Evolutionary conservation across 2,888 invertebrate genomes (phyloP).

Genomic region (Laspeyria flexula): DNA sequence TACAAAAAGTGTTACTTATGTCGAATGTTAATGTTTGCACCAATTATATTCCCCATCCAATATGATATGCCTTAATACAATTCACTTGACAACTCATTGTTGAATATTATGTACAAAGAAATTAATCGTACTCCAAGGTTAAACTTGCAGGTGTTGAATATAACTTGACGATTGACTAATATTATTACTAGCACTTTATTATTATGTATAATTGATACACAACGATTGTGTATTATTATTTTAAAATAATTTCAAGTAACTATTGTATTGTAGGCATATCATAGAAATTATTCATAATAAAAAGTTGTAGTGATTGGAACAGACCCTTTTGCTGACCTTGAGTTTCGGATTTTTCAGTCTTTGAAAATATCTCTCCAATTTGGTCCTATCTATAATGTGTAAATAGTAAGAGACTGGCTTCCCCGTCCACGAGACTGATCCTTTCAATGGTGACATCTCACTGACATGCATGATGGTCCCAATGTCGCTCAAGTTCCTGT

Average conservation of each 20-base stretch:
- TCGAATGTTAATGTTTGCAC: background rate
- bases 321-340: slow-evolving; percentile 88
- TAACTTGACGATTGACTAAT: too few relatives aligned
- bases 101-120: too few relatives aligned
- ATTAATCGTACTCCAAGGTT: background rate
- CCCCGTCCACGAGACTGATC: slow-evolving; percentile 99
- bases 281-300: slow-evolving; percentile 17
- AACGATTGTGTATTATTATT: too few relatives aligned
- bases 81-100: background rate
- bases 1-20: background rate
- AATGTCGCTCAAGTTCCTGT: slow-evolving; percentile 98
- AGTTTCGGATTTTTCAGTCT: slow-evolving; percentile 96
- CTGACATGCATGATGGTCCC: slow-evolving; percentile 99
- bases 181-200: background rate
- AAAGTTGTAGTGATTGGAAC: slow-evolving; percentile 66
- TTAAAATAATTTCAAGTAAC: slow-evolving; percentile 15
- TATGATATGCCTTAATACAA: background rate
- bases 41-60: background rate
- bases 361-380: slow-evolving; percentile 98
- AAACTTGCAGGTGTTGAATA: background rate
- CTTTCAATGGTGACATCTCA: slow-evolving; percentile 97
- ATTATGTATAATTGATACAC: background rate
- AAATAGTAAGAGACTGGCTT: slow-evolving; percentile 99
- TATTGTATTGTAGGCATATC: background rate
- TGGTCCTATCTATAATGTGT: slow-evolving; percentile 98